Base-by-base conservation (phyloP, 2,797 vertebrate species). In the Phyllotis vaccarum region DNA sequence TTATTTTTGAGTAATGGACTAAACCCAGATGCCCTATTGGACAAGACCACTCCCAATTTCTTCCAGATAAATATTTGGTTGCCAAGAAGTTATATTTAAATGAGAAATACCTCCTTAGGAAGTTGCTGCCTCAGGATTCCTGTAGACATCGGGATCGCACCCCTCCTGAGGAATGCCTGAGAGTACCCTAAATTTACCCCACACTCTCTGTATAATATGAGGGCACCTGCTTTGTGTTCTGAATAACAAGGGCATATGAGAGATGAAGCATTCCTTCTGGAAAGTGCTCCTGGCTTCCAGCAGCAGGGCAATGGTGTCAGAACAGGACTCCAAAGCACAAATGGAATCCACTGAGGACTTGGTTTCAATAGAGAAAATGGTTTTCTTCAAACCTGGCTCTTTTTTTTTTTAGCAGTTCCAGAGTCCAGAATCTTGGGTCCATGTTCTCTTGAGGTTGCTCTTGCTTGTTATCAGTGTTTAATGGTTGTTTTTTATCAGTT, bases 1-100 rank as follows among this genome's bases (percentile, higher is more conserved):
- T 98, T 98, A 98, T 98, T 98, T 97, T 98, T 96, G 97, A 97
- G 97, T 97, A 97, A 93, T 95, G 93, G 95, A 76, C 90, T 17
- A 95, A 98, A 96, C 95, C 98, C 95, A 98, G 98, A 97, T 98
- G 97, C 88, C 95, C 96, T 49, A 91, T 97, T 97, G 98, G 97
- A 97, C 75, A 89, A 34, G 46, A 96, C 94, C 95, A 97, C 95
- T 94, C 95, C 95, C 88, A 93, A 0, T 97, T 95, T 98, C 96
- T 94, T 96, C 52, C 75, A 96, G 87, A 97, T 97, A 97, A 97
- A 98, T 97, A 98, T 98, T 97, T 97, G 97, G 97, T 98, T 97
- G 96, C 97, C 96, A 97, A 89, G 97, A 97, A 86, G 93, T 93
- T 97, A 94, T 96, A 97, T 97, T 96, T 96, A 97, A 97, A 97